Percentiles rank a stretch among this genome's conserved stretches.
Conservation (phyloP, 2,797 vertebrate genomes). For the Rhinogobio ventralis region DNA sequence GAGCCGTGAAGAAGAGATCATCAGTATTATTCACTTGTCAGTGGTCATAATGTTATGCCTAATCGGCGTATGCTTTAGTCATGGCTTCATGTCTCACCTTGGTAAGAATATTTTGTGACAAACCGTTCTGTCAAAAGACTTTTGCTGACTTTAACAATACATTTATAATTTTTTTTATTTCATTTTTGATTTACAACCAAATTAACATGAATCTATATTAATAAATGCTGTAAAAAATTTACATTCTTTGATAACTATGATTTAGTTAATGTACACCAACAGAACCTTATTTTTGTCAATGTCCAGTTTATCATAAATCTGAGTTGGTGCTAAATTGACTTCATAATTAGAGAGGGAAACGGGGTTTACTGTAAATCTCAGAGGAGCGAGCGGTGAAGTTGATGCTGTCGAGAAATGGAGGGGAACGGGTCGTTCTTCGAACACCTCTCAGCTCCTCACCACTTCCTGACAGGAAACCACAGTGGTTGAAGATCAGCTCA, state of each 20-base stretch:
- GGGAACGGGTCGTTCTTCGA: slow-evolving; percentile 1
- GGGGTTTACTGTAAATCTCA: slow-evolving; percentile 33
- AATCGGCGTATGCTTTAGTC: background rate
- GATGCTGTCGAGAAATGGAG: slow-evolving; percentile 20
- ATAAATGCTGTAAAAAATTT: too few species aligned
- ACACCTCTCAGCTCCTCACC: slow-evolving; percentile 5
- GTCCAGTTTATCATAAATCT: background rate
- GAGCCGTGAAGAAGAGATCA: too few species aligned
- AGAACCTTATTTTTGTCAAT: background rate
- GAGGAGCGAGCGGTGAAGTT: slow-evolving; percentile 1
- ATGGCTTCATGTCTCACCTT: background rate
- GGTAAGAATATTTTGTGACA: background rate
- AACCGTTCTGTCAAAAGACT: too few species aligned
- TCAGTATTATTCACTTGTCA: too few species aligned
- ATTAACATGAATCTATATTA: too few species aligned
- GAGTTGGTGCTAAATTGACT: background rate
- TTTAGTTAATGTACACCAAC: too few species aligned
- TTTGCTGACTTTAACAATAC: too few species aligned
- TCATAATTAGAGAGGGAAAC: background rate
- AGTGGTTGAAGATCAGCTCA: slow-evolving; percentile 47
- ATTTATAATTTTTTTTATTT: too few species aligned
- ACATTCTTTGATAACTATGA: too few species aligned
- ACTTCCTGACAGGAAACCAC: slow-evolving; percentile 57
- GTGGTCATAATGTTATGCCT: too few species aligned
- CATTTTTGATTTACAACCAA: too few species aligned